Evolutionary conservation across 2,888 invertebrate genomes (phyloP).

Genomic region (Selenia dentaria): DNA sequence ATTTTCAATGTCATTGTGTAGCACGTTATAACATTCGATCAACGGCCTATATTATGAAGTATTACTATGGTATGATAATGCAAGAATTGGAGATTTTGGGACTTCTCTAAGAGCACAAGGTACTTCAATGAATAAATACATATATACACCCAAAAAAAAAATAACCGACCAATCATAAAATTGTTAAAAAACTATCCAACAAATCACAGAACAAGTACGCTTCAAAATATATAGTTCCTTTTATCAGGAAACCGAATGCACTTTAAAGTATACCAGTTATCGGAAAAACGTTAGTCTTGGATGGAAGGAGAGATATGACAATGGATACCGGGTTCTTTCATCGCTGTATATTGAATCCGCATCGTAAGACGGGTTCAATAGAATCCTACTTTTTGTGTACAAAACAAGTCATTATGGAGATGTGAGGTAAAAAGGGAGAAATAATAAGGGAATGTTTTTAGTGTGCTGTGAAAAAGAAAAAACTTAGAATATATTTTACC

Average conservation of each 20-base stretch:
- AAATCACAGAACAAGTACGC: too few species aligned
- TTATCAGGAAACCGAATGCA: conserved; percentile 57
- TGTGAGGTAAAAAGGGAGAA: conserved; percentile 14
- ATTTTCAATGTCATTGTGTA: too few species aligned
- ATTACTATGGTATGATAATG: too few species aligned
- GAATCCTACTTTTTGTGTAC: conserved; percentile 28
- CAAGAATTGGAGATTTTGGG: too few species aligned
- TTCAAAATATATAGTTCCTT: conserved; percentile 21
- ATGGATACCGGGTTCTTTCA: conserved; percentile 42
- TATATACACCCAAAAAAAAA: too few species aligned
- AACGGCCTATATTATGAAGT: too few species aligned
- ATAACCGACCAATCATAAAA: too few species aligned
- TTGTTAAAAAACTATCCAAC: too few species aligned
- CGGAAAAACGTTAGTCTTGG: conserved; percentile 75
- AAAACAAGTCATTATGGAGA: conserved; percentile 37
- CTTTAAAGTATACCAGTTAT: conserved; percentile 63
- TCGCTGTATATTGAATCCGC: conserved; percentile 35
- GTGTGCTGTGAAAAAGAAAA: background rate
- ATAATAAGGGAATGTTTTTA: conserved; percentile 8
- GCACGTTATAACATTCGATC: too few species aligned
- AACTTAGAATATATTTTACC: too few species aligned
- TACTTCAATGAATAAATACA: too few species aligned
- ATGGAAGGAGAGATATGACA: conserved; percentile 50
- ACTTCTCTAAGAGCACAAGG: too few species aligned
- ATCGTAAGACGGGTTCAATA: conserved; percentile 26